Base-by-base conservation (phyloP, 2,797 vertebrate species). In the Cercopithecus petaurista region DNA sequence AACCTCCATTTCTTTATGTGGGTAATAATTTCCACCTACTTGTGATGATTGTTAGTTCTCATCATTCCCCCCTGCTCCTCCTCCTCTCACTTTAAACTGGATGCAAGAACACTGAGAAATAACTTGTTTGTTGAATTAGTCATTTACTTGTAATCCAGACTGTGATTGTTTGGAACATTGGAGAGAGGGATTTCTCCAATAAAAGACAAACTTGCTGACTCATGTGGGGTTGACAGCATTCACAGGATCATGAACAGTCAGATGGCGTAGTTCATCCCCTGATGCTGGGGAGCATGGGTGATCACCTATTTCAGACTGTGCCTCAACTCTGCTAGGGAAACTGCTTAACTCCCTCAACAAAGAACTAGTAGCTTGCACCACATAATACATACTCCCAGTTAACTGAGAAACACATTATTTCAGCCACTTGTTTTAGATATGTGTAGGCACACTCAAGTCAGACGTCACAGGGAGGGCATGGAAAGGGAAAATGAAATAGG, bases 261-360 rank as follows among this genome's bases (percentile, higher is more conserved):
- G 19, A 14, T 0, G 19, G 75, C 7, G 0, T 12, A 1, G 8
- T 21, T 48, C 36, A 6, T 57, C 14, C 0, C 5, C 24, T 1
- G 1, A 21, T 3, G 12, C 28, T 36, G 26, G 59, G 61, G 46
- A 19, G 14, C n/a, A 2, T 11, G 75, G 79, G 17, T 21, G 2
- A 17, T 7, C 43, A 64, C 17, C 46, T 15, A 12, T 4, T 67
- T 30, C 30, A 79, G n/a, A n/a, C 39, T 1, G 0, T 1, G 67
- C 41, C 21, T 13, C 28, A 73, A 36, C 33, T 67, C 61, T 0
- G 48, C 28, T 28, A 13, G 76, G 2, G 21, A 39, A 15, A 41
- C 48, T 4, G 48, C 41, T 11, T 43, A 72, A 28, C 41, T 72
- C 9, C 7, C 41, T 50, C 43, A 11, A 81, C 55, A 17, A 64